phyloP scores from a whole-genome alignment of 1,140 invertebrate genomes.

The Gonatopus flavifemur region DNA sequence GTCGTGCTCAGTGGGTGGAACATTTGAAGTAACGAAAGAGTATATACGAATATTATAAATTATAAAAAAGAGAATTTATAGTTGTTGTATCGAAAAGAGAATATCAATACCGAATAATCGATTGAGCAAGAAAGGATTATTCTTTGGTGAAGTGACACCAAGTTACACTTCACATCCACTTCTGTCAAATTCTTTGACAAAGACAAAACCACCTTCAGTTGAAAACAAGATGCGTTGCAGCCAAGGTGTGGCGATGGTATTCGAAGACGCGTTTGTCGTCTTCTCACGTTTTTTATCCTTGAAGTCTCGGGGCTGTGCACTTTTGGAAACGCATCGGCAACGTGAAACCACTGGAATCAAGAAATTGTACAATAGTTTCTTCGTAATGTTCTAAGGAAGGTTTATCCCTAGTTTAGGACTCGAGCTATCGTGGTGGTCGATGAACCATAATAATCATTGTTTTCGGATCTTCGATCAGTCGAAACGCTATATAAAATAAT shows the following conservation, averaged over 20 bases:
- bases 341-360: slow-evolving; percentile 79
- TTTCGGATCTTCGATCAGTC: slow-evolving; percentile 14
- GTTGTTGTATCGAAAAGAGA: too few species aligned
- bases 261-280: slow-evolving; percentile 55
- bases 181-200: background rate
- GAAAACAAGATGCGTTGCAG: slow-evolving; percentile 52
- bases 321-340: slow-evolving; percentile 77
- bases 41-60: too few species aligned
- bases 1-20: too few species aligned
- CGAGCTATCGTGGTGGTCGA: slow-evolving; percentile 16
- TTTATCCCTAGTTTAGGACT: slow-evolving; percentile 1
- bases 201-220: slow-evolving; percentile 11
- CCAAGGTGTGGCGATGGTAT: slow-evolving; percentile 53
- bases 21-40: too few species aligned
- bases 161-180: too few species aligned
- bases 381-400: slow-evolving; percentile 76
- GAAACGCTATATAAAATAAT: too few species aligned
- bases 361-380: slow-evolving; percentile 82
- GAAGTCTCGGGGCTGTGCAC: slow-evolving; percentile 59
- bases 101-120: background rate
- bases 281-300: slow-evolving; percentile 57
- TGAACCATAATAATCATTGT: slow-evolving; percentile 23
- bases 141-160: background rate
- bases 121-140: background rate
- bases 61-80: too few species aligned